Base-by-base conservation (phyloP, 2,797 vertebrate species). In the Toxotes lorentzi region DNA sequence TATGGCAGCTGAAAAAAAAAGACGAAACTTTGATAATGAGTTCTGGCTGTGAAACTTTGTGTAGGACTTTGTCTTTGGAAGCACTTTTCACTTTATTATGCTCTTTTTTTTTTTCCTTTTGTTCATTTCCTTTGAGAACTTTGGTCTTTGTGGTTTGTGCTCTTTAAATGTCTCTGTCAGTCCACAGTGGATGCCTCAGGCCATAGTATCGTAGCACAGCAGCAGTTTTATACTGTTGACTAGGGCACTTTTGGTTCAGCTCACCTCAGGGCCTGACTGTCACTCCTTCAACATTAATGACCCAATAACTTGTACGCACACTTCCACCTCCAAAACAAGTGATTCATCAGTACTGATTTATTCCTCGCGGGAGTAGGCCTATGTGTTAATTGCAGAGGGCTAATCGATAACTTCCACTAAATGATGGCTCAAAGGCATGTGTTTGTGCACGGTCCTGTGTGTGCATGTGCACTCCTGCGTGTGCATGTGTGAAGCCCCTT, bases 321-420 rank as follows among this genome's bases (percentile, higher is more conserved):
- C 48, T 10, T 30, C 38, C 61, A 43, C 24, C 71, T 83, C 69
- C 19, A 70, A 53, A 76, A 76, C 80, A 87, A 86, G 71, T 76
- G 83, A 90, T 91, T 88, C 70, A 91, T 92, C 89, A 82, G 77
- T 59, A 48, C 73, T 79, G 79, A 92, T 89, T 87, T 82, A 88
- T 92, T 86, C 83, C 88, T 85, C 32, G 59, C 75, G 68, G 86
- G 84, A 86, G 63, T 76, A n/a, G n/a, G n/a, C n/a, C n/a, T n/a
- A 63, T 70, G 86, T 91, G 91, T 93, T 94, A 94, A 94, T 94
- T 92, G 93, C 91, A 91, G 70, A 51, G 68, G 50, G 40, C 82
- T 88, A 87, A 94, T 94, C 92, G 19, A 94, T 94, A 90, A 41
- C 73, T 76, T 84, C 82, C 86, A 79, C 83, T 88, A 86, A 90